These are phyloP conservation scores for Lagopus leucura DNA, from an alignment of 2,113 vertebrate species.

Conservation along the genomic window DNA sequence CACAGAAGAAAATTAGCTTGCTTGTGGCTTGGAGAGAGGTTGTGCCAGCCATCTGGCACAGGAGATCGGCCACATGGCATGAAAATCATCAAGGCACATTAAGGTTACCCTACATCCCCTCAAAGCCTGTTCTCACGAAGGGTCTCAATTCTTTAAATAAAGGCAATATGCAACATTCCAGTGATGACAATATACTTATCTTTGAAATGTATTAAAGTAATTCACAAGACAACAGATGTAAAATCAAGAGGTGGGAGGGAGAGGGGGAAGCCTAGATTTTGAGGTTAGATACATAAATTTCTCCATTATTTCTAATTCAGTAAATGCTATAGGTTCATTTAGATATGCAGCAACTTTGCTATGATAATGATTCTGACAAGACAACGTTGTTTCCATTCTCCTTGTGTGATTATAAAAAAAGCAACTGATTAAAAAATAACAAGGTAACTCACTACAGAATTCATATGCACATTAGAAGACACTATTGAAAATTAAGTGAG, in stretches of 20 bases:
- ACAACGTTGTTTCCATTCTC: background rate
- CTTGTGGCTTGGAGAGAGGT: background rate
- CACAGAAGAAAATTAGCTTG: constrained; percentile 28
- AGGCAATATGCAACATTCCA: background rate
- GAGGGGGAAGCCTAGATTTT: background rate
- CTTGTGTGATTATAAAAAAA: constrained; percentile 16
- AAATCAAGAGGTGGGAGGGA: background rate
- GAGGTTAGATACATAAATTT: background rate
- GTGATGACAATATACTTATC: background rate
- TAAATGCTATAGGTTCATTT: background rate
- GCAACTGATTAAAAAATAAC: constrained; percentile 30
- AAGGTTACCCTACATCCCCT: background rate
- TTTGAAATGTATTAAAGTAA: background rate
- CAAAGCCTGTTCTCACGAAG: background rate
- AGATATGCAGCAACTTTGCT: background rate
- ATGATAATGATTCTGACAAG: background rate
- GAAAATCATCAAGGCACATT: background rate
- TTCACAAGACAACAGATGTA: background rate
- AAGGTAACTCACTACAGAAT: background rate
- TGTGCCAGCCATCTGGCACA: constrained; percentile 20
- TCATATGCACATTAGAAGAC: constrained; percentile 26
- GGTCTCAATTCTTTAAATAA: background rate
- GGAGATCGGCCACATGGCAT: constrained; percentile 9
- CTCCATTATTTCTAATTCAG: background rate
- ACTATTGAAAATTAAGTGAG: background rate